Evolutionary conservation across 2,888 invertebrate genomes (phyloP), one percentile per base, ranked within the genome.

Genomic region (Agrotis puta): DNA sequence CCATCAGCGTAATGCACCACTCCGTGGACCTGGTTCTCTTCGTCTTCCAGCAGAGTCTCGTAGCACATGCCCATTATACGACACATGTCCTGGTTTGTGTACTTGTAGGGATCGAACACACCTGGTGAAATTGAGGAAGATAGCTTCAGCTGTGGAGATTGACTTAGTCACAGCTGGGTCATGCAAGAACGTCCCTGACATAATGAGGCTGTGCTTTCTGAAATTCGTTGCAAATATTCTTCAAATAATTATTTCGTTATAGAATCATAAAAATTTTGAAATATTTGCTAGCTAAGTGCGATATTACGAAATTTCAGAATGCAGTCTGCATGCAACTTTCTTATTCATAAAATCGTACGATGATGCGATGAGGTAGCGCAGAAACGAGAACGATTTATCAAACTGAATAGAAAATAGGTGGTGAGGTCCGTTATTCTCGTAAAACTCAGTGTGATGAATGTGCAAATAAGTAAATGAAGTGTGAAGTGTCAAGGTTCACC

Each of bases 1-100:
- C 98, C 97, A 87, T 98, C 98, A 3, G 97, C 97, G 90, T 97
- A 97, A 92, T 98, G 98, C 2, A 98, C 97, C 87, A 98, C 97
- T 16, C 98, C 98, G 18, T 97, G 96, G 11, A 98, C 96, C 93
- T 98, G 98, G 83, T 97, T 97, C 82, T 98, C 97, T 90, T 98
- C 98, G 88, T 98, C 98, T 89, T 98, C 98, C 96, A 98, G 96
- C 58, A 98, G 90, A 0, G 98, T 97, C 91, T 98, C 98, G 90
- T 98, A 98, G 27, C 97, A 97, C 56, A 97, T 97, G 62, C 97
- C 97, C 93, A 98, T 98, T 2, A 98, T 97, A 45, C 98, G 97
- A 89, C 98, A 97, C 97, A 98, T 97, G 88, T 98, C 98, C 63
- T 97, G 97, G 87, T 98, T 97, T 13, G 97, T 97, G 90, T 97